Evolutionary conservation across 2,888 invertebrate genomes (phyloP).

Genomic region (Apomyelois bistriatella): DNA sequence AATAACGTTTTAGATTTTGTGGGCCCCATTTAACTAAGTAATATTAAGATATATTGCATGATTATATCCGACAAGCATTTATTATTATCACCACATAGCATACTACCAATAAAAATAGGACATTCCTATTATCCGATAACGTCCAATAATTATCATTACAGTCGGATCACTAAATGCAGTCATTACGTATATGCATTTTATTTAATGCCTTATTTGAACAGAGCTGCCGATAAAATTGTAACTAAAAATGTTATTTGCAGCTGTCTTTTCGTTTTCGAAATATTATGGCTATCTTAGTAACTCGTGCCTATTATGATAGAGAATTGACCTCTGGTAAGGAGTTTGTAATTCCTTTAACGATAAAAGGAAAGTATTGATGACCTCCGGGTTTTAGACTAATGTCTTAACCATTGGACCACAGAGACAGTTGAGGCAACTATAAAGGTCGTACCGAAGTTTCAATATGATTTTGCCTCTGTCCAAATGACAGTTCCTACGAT

Average conservation of each 20-base stretch:
- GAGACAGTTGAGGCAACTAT: too few species aligned
- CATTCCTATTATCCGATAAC: not conserved
- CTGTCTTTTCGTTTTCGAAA: slow-evolving; percentile 18
- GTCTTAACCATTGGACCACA: too few species aligned
- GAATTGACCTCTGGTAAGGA: too few species aligned
- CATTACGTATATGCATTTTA: slow-evolving; percentile 26
- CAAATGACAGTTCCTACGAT: too few species aligned
- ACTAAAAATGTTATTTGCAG: slow-evolving; percentile 17
- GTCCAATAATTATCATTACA: slow-evolving; percentile 18
- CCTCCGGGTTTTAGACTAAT: too few species aligned
- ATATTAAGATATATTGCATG: too few species aligned
- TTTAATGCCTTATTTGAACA: slow-evolving; percentile 23
- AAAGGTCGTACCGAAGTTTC: too few species aligned
- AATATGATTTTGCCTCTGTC: too few species aligned
- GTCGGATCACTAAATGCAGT: slow-evolving; percentile 20
- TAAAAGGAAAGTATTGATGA: not conserved
- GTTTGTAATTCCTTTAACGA: too few species aligned
- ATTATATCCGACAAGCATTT: too few species aligned
- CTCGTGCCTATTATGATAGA: not conserved
- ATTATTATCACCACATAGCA: not conserved
- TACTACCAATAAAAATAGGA: not conserved
- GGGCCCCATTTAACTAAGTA: too few species aligned
- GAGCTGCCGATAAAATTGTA: slow-evolving; percentile 17
- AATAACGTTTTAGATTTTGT: too few species aligned
- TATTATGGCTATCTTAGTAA: slow-evolving; percentile 1